Conservation (phyloP, 2,797 vertebrate genomes). For the Thalassophryne amazonica region DNA sequence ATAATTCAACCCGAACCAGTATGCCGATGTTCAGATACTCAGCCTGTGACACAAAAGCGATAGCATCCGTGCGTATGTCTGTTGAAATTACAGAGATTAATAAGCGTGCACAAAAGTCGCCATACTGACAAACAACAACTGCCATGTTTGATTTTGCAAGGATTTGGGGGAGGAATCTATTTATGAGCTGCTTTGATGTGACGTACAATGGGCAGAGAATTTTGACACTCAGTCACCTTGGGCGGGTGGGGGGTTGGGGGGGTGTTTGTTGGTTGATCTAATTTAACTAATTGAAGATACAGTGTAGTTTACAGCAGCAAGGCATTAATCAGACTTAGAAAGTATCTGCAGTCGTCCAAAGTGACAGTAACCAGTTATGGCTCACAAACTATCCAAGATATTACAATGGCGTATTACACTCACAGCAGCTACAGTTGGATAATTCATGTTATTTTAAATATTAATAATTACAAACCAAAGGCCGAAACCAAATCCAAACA, state of each 20-base stretch:
- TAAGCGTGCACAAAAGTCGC: slow-evolving; percentile 44
- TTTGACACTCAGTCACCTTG: slow-evolving; percentile 3
- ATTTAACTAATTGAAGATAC: slow-evolving; percentile 30
- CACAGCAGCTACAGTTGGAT: neutral
- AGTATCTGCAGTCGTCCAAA: neutral
- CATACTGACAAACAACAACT: slow-evolving; percentile 51
- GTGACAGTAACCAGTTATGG: neutral
- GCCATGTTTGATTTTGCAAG: slow-evolving; percentile 65
- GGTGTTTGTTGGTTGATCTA: slow-evolving; percentile 27
- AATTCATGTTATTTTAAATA: neutral
- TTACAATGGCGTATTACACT: neutral
- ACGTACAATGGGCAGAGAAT: slow-evolving; percentile 2
- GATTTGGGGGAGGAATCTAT: slow-evolving; percentile 53
- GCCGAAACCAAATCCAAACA: no score
- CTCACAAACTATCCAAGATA: neutral
- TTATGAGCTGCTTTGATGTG: slow-evolving; percentile 41
- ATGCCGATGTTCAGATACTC: slow-evolving; percentile 50
- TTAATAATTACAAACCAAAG: neutral
- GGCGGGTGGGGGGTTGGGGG: no score
- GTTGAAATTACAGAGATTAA: slow-evolving; percentile 73
- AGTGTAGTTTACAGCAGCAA: slow-evolving; percentile 2
- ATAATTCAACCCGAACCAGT: slow-evolving; percentile 74
- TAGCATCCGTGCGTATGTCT: slow-evolving; percentile 58
- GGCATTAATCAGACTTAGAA: slow-evolving; percentile 5
- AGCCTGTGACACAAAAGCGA: slow-evolving; percentile 65